Evolutionary conservation across 2,888 invertebrate genomes (phyloP).

Genomic region (Eristalinus aeneus): DNA sequence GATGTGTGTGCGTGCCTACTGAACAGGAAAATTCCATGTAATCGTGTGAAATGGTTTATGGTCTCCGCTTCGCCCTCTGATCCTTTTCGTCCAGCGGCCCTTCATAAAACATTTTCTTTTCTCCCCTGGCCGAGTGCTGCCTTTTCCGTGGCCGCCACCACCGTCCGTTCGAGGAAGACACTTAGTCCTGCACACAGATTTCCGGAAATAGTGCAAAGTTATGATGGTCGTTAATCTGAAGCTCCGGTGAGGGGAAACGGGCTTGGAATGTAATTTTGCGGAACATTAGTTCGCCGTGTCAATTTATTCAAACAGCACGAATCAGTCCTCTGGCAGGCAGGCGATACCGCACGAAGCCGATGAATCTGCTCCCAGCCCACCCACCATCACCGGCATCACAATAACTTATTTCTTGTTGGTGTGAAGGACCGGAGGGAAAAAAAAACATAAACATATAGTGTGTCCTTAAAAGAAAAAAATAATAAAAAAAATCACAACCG

Average conservation of each 20-base stretch:
- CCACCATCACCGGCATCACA: slow-evolving; percentile 10
- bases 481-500: slow-evolving; percentile 15
- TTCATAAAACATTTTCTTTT: neutral
- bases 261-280: slow-evolving; percentile 52
- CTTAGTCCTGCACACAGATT: slow-evolving; percentile 7
- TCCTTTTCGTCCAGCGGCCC: slow-evolving; percentile 14
- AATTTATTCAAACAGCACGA: slow-evolving; percentile 48
- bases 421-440: slow-evolving; percentile 21
- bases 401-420: slow-evolving; percentile 38
- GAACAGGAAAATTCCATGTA: slow-evolving; percentile 54
- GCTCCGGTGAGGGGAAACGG: neutral
- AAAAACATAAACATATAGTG: neutral
- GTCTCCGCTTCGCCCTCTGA: slow-evolving; percentile 6
- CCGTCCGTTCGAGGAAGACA: neutral
- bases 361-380: slow-evolving; percentile 6
- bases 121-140: neutral
- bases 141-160: neutral
- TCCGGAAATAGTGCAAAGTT: slow-evolving; percentile 22
- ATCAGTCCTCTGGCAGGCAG: slow-evolving; percentile 39
- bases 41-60: slow-evolving; percentile 54
- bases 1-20: slow-evolving; percentile 7
- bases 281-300: slow-evolving; percentile 49
- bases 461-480: neutral
- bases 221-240: neutral
- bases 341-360: slow-evolving; percentile 22